Evolutionary conservation across 2,888 invertebrate genomes (phyloP).

Genomic region (Mongoloraphidia duomilia): DNA sequence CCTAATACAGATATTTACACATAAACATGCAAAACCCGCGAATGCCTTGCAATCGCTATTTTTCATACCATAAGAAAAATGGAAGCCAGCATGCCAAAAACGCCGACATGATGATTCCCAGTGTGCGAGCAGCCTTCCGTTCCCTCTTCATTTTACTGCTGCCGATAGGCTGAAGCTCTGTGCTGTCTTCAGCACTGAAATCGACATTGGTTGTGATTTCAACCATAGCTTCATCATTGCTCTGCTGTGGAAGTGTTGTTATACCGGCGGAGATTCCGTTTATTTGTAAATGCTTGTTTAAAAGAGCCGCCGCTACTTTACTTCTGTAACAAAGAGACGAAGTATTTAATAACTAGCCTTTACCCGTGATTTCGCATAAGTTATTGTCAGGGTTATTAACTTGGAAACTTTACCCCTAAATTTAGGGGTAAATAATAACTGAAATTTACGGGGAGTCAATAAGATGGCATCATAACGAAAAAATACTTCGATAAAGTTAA

Average conservation of each 20-base stretch:
- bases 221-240: conserved; percentile 19
- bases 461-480: no score
- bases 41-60: no score
- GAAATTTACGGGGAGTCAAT: no score
- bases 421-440: no score
- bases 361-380: no score
- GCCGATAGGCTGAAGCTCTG: conserved; percentile 58
- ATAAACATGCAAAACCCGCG: no score
- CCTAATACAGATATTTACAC: no score
- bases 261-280: conserved; percentile 66
- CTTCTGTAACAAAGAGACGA: conserved; percentile 42
- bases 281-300: conserved; percentile 81
- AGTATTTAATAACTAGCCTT: no score
- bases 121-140: conserved; percentile 79
- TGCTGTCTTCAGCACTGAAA: conserved; percentile 35
- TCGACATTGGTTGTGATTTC: conserved; percentile 19
- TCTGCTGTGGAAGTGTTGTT: conserved; percentile 33
- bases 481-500: no score
- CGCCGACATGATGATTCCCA: conserved; percentile 93
- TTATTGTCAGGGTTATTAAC: no score
- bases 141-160: conserved; percentile 81
- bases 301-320: conserved; percentile 72
- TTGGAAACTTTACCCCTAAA: no score
- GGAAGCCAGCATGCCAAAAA: conserved; percentile 92
- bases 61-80: conserved; percentile 86